A percentile compares a stretch with the other conserved stretches of the same genome.
phyloP scores from a whole-genome alignment of 2,888 invertebrate species.

The Hypselothyrea guttata region DNA sequence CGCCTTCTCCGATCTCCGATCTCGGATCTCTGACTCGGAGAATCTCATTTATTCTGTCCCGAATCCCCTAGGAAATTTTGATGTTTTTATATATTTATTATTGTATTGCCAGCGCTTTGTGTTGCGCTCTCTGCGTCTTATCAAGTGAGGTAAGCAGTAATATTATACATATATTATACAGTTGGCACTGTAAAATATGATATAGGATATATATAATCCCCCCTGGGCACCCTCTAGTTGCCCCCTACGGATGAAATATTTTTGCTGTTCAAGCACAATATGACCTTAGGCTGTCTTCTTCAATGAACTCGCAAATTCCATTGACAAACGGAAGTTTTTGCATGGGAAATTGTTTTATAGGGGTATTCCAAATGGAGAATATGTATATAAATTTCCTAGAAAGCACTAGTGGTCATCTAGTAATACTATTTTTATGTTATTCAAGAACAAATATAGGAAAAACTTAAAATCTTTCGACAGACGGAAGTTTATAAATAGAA shows the following conservation, averaged over 20 bases:
- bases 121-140: slow-evolving; percentile 26
- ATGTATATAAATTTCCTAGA: too few relatives aligned
- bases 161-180: slow-evolving; percentile 25
- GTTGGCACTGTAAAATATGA: slow-evolving; percentile 11
- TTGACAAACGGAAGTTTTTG: slow-evolving; percentile 27
- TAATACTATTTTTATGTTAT: too few relatives aligned
- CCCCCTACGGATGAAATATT: too few relatives aligned
- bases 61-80: slow-evolving; percentile 51
- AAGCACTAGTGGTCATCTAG: too few relatives aligned
- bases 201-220: slow-evolving; percentile 2
- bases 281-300: slow-evolving; percentile 12
- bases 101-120: slow-evolving; percentile 27
- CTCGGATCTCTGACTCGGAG: neutral
- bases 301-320: slow-evolving; percentile 46
- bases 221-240: too few relatives aligned
- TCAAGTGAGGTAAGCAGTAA: slow-evolving; percentile 61
- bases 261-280: too few relatives aligned
- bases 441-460: too few relatives aligned
- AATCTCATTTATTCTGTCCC: slow-evolving; percentile 3
- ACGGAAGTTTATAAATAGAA: too few relatives aligned
- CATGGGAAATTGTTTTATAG: too few relatives aligned
- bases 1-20: neutral
- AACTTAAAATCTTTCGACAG: too few relatives aligned
- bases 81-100: slow-evolving; percentile 54
- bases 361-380: too few relatives aligned